Conservation (phyloP, 2,113 vertebrate species). For the Toxotes chatareus region DNA sequence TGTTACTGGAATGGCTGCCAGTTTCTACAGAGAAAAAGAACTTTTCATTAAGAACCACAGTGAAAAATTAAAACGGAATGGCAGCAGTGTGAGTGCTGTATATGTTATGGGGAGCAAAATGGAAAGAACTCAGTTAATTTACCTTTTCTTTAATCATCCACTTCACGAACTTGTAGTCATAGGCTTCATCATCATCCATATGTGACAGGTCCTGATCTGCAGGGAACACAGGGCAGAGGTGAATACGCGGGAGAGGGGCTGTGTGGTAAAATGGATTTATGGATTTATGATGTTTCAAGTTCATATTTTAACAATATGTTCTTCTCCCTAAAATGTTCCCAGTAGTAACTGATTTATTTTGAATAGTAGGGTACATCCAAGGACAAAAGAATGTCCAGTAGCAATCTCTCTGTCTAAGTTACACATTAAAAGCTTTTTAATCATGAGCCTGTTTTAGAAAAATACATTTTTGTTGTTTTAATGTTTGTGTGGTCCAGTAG, state of each 20-base stretch:
- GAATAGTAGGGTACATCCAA: background rate
- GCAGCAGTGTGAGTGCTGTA: background rate
- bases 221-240: slow-evolving; percentile 9
- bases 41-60: background rate
- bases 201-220: slow-evolving; percentile 91
- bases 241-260: background rate
- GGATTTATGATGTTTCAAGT: background rate
- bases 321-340: no score
- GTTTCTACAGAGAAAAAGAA: slow-evolving; percentile 85
- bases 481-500: background rate
- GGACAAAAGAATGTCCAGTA: no score
- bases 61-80: background rate
- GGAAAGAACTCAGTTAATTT: background rate
- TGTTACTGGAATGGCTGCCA: slow-evolving; percentile 94
- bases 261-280: background rate
- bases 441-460: no score
- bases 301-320: no score
- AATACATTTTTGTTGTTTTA: no score
- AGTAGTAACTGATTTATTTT: background rate
- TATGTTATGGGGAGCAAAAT: no score
- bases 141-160: slow-evolving; percentile 99
- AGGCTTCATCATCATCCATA: slow-evolving; percentile 85
- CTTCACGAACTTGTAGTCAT: slow-evolving; percentile 96
- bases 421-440: background rate
- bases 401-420: background rate